Conservation (phyloP, 1,140 invertebrate genomes). For the Reticulitermes speratus region DNA sequence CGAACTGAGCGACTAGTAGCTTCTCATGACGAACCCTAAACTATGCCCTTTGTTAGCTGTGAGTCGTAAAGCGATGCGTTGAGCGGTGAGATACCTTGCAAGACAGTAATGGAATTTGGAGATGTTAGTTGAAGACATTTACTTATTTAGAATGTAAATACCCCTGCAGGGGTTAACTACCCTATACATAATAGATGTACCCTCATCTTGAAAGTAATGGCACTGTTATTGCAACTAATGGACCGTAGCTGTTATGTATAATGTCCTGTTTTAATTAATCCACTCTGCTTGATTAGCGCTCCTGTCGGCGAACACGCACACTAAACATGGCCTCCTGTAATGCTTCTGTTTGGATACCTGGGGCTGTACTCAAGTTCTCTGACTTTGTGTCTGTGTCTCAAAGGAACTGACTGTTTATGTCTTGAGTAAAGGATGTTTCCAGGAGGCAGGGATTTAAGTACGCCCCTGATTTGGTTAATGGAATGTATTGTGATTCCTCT, state of each 20-base stretch:
- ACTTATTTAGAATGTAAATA: background rate
- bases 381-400: background rate
- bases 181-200: background rate
- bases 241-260: background rate
- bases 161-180: background rate
- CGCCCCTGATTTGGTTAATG: background rate
- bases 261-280: background rate
- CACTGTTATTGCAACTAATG: background rate
- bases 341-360: background rate
- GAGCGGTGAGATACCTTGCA: background rate
- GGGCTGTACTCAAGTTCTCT: background rate
- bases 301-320: too few relatives aligned
- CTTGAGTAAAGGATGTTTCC: background rate
- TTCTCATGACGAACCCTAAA: too few relatives aligned
- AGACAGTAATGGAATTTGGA: background rate
- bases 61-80: too few relatives aligned
- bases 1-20: too few relatives aligned
- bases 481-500: background rate
- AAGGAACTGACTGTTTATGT: background rate
- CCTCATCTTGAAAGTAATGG: background rate
- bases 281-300: slow-evolving; percentile 6
- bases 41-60: too few relatives aligned
- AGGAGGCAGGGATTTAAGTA: background rate
- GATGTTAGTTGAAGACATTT: background rate
- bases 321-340: background rate